A percentile compares a stretch with the other conserved stretches of the same genome.
Conservation (phyloP, 2,113 vertebrate genomes). For the Tachycineta bicolor region DNA sequence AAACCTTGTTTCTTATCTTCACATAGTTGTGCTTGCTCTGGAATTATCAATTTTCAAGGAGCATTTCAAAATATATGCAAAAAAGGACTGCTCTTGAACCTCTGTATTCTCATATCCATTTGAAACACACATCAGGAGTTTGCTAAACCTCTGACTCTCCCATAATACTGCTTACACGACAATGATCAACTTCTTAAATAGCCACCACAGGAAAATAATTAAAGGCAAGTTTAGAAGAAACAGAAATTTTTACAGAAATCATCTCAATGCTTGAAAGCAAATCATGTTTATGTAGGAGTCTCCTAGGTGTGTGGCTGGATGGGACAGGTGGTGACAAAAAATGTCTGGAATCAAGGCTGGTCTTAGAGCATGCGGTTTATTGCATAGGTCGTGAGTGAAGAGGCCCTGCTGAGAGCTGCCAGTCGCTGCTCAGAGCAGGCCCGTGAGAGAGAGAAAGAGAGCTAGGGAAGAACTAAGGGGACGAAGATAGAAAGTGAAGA, state of each 20-base stretch:
- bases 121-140: not conserved
- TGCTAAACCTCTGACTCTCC: not conserved
- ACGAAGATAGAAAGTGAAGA: no score
- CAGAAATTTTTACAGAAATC: not conserved
- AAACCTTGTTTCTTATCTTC: slow-evolving; percentile 40
- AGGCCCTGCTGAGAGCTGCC: no score
- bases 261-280: not conserved
- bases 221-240: not conserved
- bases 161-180: not conserved
- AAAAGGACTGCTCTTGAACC: not conserved
- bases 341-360: no score
- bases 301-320: no score
- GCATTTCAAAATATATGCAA: not conserved
- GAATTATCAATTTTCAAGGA: slow-evolving; percentile 10
- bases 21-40: not conserved
- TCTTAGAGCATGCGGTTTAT: no score
- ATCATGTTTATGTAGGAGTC: not conserved
- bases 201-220: not conserved
- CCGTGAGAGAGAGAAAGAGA: no score
- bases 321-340: no score
- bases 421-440: no score
- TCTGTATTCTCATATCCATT: not conserved
- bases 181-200: not conserved
- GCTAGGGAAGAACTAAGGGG: no score
- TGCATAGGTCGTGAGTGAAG: no score